Evolutionary conservation across 2,113 vertebrate species (phyloP).

Genomic region (Tyrannus savana): DNA sequence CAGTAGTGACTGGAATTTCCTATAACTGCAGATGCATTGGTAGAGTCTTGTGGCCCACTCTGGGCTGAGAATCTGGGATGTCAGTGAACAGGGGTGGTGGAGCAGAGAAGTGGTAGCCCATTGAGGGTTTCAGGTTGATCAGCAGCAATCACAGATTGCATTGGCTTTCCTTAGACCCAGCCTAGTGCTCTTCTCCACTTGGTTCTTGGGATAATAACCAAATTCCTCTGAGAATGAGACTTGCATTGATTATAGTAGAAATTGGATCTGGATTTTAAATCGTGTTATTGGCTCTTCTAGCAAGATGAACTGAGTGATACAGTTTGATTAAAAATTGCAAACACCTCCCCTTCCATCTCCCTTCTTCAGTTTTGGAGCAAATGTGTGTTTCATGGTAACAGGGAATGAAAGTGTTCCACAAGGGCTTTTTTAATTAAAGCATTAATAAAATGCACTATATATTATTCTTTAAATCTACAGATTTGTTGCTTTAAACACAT

Average conservation of each 20-base stretch:
- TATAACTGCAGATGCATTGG: fast-evolving
- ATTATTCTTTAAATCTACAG: neutral
- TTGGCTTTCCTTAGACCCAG: fast-evolving
- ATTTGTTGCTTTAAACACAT: conserved; percentile 71
- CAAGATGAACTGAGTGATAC: conserved; percentile 40
- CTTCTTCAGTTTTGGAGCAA: conserved; percentile 8
- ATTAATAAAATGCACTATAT: conserved; percentile 4
- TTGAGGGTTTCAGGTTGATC: neutral
- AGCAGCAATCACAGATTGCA: neutral
- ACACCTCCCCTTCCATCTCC: conserved; percentile 10
- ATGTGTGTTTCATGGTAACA: conserved; percentile 28
- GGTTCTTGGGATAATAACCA: neutral
- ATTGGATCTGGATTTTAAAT: conserved; percentile 36
- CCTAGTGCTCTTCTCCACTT: neutral
- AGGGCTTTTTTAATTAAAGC: conserved; percentile 37
- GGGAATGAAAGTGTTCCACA: neutral
- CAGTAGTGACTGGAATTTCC: neutral
- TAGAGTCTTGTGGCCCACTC: neutral
- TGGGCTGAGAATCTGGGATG: neutral
- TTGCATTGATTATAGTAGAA: neutral
- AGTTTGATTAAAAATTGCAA: conserved; percentile 63
- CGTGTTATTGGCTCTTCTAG: conserved; percentile 50
- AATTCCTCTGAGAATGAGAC: neutral
- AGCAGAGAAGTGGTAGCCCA: neutral
- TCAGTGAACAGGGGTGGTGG: neutral